Evolutionary conservation across 2,797 vertebrate genomes (phyloP).

Genomic region (Sebastes matsubarae): DNA sequence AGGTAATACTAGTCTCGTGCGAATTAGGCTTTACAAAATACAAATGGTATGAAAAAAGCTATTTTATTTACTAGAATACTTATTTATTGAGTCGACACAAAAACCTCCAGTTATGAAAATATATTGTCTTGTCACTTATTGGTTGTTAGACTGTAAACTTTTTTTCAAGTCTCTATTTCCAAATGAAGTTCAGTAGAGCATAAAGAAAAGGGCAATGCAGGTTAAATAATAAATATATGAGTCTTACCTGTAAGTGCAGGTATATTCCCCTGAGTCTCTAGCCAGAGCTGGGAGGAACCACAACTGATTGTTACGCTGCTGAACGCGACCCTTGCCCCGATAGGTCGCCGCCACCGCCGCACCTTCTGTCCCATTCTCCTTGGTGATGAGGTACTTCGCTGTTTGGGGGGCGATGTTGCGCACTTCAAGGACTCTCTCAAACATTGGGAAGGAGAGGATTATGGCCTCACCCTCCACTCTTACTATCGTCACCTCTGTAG

Average conservation of each 20-base stretch:
- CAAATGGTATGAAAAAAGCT: not conserved
- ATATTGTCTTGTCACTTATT: not conserved
- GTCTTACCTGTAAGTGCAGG: slow-evolving; percentile 86
- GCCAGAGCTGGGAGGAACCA: slow-evolving; percentile 87
- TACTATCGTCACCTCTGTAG: slow-evolving; percentile 49
- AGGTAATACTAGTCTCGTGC: too few species aligned
- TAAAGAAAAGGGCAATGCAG: not conserved
- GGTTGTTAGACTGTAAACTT: not conserved
- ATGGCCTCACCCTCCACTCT: slow-evolving; percentile 83
- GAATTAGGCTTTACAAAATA: not conserved
- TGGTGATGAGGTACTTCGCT: slow-evolving; percentile 57
- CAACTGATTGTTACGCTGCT: slow-evolving; percentile 67
- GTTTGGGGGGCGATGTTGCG: slow-evolving; percentile 42
- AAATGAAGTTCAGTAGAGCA: not conserved
- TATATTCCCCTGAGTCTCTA: slow-evolving; percentile 87
- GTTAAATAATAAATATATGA: not conserved
- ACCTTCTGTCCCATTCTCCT: slow-evolving; percentile 23
- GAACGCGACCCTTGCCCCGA: slow-evolving; percentile 58
- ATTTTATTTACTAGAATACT: not conserved
- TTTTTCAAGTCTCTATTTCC: not conserved
- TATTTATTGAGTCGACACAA: not conserved
- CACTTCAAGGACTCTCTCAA: slow-evolving; percentile 9
- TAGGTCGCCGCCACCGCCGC: slow-evolving; percentile 43
- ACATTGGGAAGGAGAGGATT: slow-evolving; percentile 80
- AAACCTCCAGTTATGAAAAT: not conserved